These are phyloP conservation scores for Xenopus borealis DNA, from an alignment of 2,113 vertebrate genomes.

Conservation along the genomic window DNA sequence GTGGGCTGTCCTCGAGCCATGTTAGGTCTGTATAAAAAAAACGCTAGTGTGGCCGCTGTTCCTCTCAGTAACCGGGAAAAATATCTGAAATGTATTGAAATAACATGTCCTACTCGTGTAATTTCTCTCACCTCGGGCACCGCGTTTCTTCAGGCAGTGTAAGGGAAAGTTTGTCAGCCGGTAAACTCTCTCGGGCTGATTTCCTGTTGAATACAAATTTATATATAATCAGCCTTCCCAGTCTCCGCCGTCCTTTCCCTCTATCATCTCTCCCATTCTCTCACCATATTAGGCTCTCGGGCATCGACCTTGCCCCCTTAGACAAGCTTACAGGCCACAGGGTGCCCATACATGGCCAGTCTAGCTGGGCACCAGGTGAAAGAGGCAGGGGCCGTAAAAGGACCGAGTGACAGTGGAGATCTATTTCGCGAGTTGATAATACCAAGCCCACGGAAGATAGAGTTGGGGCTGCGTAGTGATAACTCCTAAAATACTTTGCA, in stretches of 20 bases:
- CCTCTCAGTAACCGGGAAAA: no score
- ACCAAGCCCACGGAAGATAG: slow-evolving; percentile 9
- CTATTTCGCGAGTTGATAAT: slow-evolving; percentile 4
- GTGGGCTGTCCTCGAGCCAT: no score
- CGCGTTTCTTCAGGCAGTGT: slow-evolving; percentile 52
- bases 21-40: no score
- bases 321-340: slow-evolving; percentile 57
- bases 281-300: slow-evolving; percentile 92
- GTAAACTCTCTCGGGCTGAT: slow-evolving; percentile 15
- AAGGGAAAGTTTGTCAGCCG: slow-evolving; percentile 39
- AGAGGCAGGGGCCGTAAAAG: slow-evolving; percentile 81
- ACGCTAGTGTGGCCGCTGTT: neutral
- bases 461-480: slow-evolving; percentile 13
- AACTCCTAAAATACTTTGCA: neutral
- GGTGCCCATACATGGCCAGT: slow-evolving; percentile 86
- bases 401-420: slow-evolving; percentile 65
- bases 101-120: no score
- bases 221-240: slow-evolving; percentile 11
- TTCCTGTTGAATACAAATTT: neutral
- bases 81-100: no score
- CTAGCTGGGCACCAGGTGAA: slow-evolving; percentile 75
- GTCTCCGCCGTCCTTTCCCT: slow-evolving; percentile 53
- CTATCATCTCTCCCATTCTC: slow-evolving; percentile 71
- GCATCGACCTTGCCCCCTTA: slow-evolving; percentile 58
- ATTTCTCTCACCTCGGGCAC: slow-evolving; percentile 52